phyloP scores from a whole-genome alignment of 2,797 vertebrate genomes.

The Iguana delicatissima region DNA sequence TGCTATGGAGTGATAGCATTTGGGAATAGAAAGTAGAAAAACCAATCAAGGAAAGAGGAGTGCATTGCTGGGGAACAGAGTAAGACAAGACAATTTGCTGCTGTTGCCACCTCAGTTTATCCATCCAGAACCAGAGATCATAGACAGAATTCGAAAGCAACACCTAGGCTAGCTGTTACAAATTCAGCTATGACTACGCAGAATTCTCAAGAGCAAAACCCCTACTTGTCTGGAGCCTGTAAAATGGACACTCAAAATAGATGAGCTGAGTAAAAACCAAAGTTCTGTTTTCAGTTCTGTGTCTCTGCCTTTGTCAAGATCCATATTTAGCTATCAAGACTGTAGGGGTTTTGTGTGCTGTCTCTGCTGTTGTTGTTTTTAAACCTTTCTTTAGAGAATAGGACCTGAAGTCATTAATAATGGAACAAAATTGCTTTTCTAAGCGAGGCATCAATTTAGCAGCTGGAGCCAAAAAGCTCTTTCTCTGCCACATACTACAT shows the following conservation, averaged over 20 bases:
- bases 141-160: slow-evolving; percentile 65
- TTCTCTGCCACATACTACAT: slow-evolving; percentile 39
- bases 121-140: slow-evolving; percentile 55
- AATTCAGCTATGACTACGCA: slow-evolving; percentile 29
- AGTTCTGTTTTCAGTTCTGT: background rate
- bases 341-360: slow-evolving; percentile 4
- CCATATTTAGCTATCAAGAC: background rate
- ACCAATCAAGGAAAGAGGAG: too few relatives aligned
- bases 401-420: slow-evolving; percentile 72
- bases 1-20: too few relatives aligned
- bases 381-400: slow-evolving; percentile 47
- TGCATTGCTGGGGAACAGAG: too few relatives aligned
- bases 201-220: background rate
- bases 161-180: slow-evolving; percentile 8
- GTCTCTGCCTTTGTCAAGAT: background rate
- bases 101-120: background rate
- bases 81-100: too few relatives aligned
- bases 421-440: slow-evolving; percentile 70
- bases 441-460: slow-evolving; percentile 51
- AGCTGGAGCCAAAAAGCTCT: slow-evolving; percentile 66
- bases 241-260: background rate
- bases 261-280: background rate
- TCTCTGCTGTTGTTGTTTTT: slow-evolving; percentile 25
- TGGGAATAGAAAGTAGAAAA: too few relatives aligned
- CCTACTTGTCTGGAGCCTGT: slow-evolving; percentile 50